These are phyloP conservation scores for Nemopilema nomurai DNA, from an alignment of 30 jellyfish, hydroid and myxozoan species.

Conservation along the genomic window DNA sequence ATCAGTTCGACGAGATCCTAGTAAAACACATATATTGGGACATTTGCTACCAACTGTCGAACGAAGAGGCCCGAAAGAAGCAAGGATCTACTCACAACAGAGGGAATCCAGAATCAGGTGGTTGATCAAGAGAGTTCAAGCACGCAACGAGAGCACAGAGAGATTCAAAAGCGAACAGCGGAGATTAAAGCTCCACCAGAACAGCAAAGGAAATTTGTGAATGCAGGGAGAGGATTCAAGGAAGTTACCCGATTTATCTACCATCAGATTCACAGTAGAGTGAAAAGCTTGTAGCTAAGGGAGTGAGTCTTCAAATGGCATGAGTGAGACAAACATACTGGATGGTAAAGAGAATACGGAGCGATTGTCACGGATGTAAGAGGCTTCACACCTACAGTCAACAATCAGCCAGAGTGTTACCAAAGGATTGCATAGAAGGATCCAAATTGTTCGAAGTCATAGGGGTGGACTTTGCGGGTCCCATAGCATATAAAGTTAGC, in stretches of 20 bases:
- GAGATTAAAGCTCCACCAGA: conserved; percentile 31
- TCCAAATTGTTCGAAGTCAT: conserved; percentile 46
- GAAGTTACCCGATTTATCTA: conserved; percentile 42
- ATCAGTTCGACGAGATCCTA: conserved; percentile 11
- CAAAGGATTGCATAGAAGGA: conserved; percentile 44
- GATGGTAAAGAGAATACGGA: conserved; percentile 48
- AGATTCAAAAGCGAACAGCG: conserved; percentile 29
- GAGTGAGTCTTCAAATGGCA: conserved; percentile 45
- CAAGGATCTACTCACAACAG: conserved; percentile 55
- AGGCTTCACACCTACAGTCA: conserved; percentile 32
- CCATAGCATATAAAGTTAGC: conserved; percentile 28
- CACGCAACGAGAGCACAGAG: conserved; percentile 3
- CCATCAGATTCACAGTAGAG: conserved; percentile 36
- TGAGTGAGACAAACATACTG: conserved; percentile 32
- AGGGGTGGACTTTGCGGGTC: conserved; percentile 71
- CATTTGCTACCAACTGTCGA: conserved; percentile 47
- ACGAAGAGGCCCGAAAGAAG: background rate
- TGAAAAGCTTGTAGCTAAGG: conserved; percentile 32
- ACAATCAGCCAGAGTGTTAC: conserved; percentile 36
- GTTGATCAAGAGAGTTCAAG: conserved; percentile 37
- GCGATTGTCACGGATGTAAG: conserved; percentile 55
- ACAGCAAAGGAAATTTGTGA: conserved; percentile 20
- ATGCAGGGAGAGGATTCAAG: conserved; percentile 54
- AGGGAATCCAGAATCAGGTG: conserved; percentile 21
- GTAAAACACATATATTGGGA: conserved; percentile 22